Percentiles rank a stretch among this genome's conserved stretches.
These are phyloP conservation scores for Rhodinocichla rosea DNA, from an alignment of 2,113 vertebrate species.

Conservation along the genomic window DNA sequence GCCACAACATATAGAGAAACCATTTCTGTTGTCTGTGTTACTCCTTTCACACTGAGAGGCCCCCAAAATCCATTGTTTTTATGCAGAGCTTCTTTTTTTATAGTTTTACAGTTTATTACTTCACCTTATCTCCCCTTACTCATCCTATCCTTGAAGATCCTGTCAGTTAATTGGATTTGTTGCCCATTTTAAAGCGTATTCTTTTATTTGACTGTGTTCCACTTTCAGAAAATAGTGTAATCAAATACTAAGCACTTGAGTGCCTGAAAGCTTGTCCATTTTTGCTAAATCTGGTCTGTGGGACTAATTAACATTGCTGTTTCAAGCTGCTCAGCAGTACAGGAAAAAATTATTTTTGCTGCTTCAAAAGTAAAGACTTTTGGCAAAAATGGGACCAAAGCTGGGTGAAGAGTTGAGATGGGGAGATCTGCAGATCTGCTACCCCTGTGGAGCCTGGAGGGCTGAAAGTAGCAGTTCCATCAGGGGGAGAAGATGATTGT, in stretches of 20 bases:
- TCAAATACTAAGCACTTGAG: slow-evolving; percentile 22
- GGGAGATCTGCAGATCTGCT: neutral
- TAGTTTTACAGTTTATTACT: neutral
- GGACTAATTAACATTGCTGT: slow-evolving; percentile 29
- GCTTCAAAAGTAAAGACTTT: neutral
- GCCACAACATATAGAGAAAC: neutral
- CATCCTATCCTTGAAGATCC: neutral
- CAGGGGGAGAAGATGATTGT: neutral
- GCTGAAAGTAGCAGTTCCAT: neutral
- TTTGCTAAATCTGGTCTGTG: slow-evolving; percentile 15
- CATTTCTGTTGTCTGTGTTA: neutral
- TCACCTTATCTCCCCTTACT: neutral
- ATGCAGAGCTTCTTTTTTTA: neutral
- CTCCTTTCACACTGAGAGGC: neutral
- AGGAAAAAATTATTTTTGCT: neutral
- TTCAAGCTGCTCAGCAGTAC: slow-evolving; percentile 9
- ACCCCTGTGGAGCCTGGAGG: neutral
- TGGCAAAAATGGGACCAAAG: neutral
- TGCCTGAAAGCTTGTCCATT: slow-evolving; percentile 20
- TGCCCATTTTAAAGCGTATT: slow-evolving; percentile 9
- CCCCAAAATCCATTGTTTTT: neutral
- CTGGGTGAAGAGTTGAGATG: neutral
- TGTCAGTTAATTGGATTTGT: slow-evolving; percentile 32
- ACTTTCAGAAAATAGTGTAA: slow-evolving; percentile 30
- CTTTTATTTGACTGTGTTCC: slow-evolving; percentile 14